Conservation (phyloP, 2,113 vertebrate genomes). For the Dolichallabes microphthalmus region DNA sequence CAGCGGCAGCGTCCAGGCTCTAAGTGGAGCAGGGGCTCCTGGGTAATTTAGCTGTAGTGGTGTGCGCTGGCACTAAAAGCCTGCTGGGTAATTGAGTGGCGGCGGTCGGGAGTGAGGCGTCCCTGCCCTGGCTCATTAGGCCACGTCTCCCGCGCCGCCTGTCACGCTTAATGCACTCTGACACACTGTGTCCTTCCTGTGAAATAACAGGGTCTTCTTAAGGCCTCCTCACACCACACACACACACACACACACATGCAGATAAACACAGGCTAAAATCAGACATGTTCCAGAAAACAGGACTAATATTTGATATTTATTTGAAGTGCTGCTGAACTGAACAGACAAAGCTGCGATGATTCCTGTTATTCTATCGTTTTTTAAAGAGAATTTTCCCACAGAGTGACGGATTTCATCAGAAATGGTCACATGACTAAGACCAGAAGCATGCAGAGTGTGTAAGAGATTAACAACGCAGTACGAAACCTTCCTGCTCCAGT, state of each 20-base stretch:
- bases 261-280: constrained; percentile 6
- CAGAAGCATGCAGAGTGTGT: no score
- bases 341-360: no score
- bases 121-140: constrained; percentile 86
- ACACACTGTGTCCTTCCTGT: constrained; percentile 76
- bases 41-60: constrained; percentile 80
- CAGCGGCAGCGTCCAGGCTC: constrained; percentile 65
- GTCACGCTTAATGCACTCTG: constrained; percentile 84
- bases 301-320: not conserved
- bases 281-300: not conserved
- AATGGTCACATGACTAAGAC: not conserved
- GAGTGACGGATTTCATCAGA: not conserved
- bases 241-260: constrained; percentile 35
- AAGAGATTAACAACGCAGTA: no score
- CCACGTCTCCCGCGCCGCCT: constrained; percentile 80
- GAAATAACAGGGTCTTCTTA: constrained; percentile 69
- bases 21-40: constrained; percentile 74
- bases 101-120: constrained; percentile 64
- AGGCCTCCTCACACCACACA: constrained; percentile 55
- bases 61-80: constrained; percentile 90
- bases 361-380: no score
- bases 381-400: not conserved
- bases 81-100: constrained; percentile 93
- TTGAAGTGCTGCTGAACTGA: not conserved
- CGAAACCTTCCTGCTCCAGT: no score